Conservation (phyloP, 2,888 invertebrate species). For the Himalopsyche kuldschensis region DNA sequence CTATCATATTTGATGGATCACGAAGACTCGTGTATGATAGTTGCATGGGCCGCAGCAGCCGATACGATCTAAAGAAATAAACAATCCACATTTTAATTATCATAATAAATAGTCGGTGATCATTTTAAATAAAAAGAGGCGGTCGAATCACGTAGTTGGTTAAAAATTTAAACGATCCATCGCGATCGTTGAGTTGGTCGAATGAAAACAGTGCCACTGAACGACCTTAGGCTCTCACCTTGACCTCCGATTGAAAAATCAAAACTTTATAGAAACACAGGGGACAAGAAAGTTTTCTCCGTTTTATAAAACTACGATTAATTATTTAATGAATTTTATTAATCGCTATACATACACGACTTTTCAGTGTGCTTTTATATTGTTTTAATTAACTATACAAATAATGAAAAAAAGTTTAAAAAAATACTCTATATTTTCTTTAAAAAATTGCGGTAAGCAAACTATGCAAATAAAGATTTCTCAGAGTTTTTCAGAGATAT, state of each 20-base stretch:
- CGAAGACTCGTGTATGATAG: background rate
- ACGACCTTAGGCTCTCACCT: constrained; percentile 17
- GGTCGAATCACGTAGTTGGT: background rate
- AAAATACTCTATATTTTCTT: no score
- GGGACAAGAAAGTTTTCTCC: background rate
- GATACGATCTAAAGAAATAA: background rate
- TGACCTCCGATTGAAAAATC: constrained; percentile 7
- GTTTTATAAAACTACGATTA: no score
- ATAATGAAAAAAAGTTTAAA: no score
- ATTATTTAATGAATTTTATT: no score
- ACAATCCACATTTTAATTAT: background rate
- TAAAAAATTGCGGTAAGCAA: no score
- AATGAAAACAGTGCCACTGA: constrained; percentile 9
- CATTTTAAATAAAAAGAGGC: constrained; percentile 1
- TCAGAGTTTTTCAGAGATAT: no score
- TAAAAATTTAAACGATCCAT: background rate
- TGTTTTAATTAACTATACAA: no score
- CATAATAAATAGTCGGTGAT: background rate
- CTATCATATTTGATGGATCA: background rate
- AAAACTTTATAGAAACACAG: background rate
- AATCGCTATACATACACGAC: no score
- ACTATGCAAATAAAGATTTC: no score
- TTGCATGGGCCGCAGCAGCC: background rate
- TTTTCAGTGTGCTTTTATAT: no score
- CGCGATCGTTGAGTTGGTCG: background rate